Percentiles rank a stretch among this genome's conserved stretches.
Evolutionary conservation across 2,888 invertebrate genomes (phyloP).

Genomic region (Clusia tigrina): DNA sequence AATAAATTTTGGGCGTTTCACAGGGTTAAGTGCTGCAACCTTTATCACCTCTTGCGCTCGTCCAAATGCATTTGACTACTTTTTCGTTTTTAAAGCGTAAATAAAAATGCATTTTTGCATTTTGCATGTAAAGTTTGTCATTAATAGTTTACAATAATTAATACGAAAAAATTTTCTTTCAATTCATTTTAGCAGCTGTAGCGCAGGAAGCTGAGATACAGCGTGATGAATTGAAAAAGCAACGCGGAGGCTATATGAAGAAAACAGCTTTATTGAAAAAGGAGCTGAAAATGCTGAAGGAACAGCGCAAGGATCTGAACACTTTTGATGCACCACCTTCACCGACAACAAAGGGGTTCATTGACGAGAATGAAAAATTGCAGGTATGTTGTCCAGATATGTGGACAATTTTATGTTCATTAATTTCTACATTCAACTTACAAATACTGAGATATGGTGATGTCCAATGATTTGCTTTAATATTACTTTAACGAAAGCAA

Average conservation of each 20-base stretch:
- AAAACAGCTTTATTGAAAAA: slow-evolving; percentile 77
- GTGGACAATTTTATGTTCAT: slow-evolving; percentile 26
- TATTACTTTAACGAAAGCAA: too few relatives aligned
- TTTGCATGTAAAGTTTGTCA: slow-evolving; percentile 54
- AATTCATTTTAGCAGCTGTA: slow-evolving; percentile 68
- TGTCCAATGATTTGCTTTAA: too few relatives aligned
- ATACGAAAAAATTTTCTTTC: background rate
- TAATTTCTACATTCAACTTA: slow-evolving; percentile 2
- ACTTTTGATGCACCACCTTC: slow-evolving; percentile 70
- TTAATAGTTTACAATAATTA: background rate
- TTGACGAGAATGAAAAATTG: slow-evolving; percentile 83
- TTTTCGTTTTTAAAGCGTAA: slow-evolving; percentile 27
- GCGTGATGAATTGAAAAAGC: slow-evolving; percentile 79
- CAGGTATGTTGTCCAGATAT: slow-evolving; percentile 71
- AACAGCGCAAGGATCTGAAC: slow-evolving; percentile 79
- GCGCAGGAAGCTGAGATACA: slow-evolving; percentile 85
- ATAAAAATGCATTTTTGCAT: slow-evolving; percentile 51
- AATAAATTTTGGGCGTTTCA: background rate
- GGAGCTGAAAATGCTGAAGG: slow-evolving; percentile 79
- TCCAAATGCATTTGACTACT: slow-evolving; percentile 27
- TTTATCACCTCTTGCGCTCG: slow-evolving; percentile 31
- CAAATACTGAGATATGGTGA: too few relatives aligned
- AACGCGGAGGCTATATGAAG: slow-evolving; percentile 82
- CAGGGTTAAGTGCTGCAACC: slow-evolving; percentile 31
- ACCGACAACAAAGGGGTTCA: slow-evolving; percentile 79